Base-by-base conservation (phyloP, 1,140 invertebrate species). In the Pantala flavescens region DNA sequence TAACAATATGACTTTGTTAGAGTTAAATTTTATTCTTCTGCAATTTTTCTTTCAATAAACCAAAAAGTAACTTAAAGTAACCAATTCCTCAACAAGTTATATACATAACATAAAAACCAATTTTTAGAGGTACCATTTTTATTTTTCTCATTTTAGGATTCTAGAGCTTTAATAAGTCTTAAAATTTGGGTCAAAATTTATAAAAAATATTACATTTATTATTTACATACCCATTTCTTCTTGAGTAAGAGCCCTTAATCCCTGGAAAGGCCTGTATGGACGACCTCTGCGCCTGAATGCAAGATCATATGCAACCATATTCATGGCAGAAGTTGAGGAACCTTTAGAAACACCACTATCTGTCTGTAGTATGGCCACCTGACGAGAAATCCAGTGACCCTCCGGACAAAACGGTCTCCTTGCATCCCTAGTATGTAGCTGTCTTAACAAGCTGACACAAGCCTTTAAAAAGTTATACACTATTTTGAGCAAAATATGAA, bases 381-480 rank as follows among this genome's bases (percentile, higher is more conserved):
- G 88, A 21, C 87, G 86, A 5, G 89, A 87, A 7, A 93, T 89
- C 93, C 93, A 96, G 79, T 93, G 91, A 0, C 85, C 85, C 2
- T 87, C 84, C 0, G 91, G 90, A 80, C 93, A 95, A 79, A 93
- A 96, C 73, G 87, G 86, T 36, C 89, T 87, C 75, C 88, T 86
- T 23, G 91, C 84, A 83, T 96, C 93, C n/a, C 94, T 85, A 0
- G 88, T 88, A 82, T 96, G 91, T 36, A 97, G 83, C 79, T 95
- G 92, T 43, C 92, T 86, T 1, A 96, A 82, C 5, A 96, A 82
- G 21, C 87, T 86, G 2, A 93, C 91, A 7, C 87, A 86, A 71
- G 87, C 86, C 87, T 90, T 78, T 70, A 81, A 83, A 79, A 28
- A 83, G 12, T 63, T 36, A 2, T 5, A 36, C 2, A 36, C 28